Evolutionary conservation across 2,888 invertebrate genomes (phyloP).

Genomic region (Leptinotarsa peninsularis): DNA sequence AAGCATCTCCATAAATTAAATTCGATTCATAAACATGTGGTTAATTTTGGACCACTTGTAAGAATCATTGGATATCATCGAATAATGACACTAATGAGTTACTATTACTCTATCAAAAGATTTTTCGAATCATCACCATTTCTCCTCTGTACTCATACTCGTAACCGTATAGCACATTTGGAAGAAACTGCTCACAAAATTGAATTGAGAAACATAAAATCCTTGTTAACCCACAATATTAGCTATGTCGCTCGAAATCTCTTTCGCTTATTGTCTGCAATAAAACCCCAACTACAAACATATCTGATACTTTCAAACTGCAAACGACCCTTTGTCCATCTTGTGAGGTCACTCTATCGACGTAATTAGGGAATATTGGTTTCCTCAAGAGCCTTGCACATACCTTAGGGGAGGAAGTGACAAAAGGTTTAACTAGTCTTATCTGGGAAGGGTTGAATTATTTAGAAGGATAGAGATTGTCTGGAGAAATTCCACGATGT

Average conservation of each 20-base stretch:
- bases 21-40: too few relatives aligned
- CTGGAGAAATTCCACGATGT: too few relatives aligned
- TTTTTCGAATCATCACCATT: too few relatives aligned
- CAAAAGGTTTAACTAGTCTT: background rate
- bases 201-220: background rate
- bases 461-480: background rate
- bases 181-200: background rate
- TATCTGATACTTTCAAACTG: slow-evolving; percentile 3
- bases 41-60: too few relatives aligned
- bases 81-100: too few relatives aligned
- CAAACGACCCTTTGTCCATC: slow-evolving; percentile 17
- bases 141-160: too few relatives aligned
- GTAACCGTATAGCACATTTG: background rate
- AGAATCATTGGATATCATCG: too few relatives aligned
- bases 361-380: slow-evolving; percentile 30
- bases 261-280: background rate
- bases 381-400: slow-evolving; percentile 26
- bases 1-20: too few relatives aligned
- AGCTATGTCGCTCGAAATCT: background rate
- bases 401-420: background rate
- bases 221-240: background rate
- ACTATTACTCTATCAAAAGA: too few relatives aligned
- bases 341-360: slow-evolving; percentile 15
- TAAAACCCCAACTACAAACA: background rate
- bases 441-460: background rate